Evolutionary conservation across 2,888 invertebrate species (phyloP).

Genomic region (Ecdyonurus torrentis): DNA sequence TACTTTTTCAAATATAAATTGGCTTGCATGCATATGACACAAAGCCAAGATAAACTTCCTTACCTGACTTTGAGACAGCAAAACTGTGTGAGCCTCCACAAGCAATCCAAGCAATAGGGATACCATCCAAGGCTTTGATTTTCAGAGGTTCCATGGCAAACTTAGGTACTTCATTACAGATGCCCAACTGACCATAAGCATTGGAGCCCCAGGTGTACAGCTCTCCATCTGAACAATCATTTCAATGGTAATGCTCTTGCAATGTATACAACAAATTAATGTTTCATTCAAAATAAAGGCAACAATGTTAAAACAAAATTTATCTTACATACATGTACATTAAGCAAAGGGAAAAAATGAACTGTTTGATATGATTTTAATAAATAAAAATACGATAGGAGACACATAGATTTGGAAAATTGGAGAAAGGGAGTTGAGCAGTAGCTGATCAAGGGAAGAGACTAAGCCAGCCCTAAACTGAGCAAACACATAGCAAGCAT

Average conservation of each 20-base stretch:
- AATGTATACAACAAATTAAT: neutral
- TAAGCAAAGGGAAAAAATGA: too few relatives aligned
- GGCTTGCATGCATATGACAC: neutral
- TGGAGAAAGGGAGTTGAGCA: too few relatives aligned
- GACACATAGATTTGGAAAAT: too few relatives aligned
- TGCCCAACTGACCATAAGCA: conserved; percentile 62
- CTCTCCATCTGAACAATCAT: conserved; percentile 48
- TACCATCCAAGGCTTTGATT: too few relatives aligned
- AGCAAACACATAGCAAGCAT: too few relatives aligned
- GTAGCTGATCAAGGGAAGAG: too few relatives aligned
- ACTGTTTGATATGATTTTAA: too few relatives aligned
- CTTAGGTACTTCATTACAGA: conserved; percentile 64
- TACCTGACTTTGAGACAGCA: conserved; percentile 52
- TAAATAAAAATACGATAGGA: too few relatives aligned
- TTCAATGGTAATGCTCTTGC: neutral
- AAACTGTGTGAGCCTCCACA: conserved; percentile 74
- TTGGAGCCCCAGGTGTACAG: conserved; percentile 79
- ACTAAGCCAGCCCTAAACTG: too few relatives aligned
- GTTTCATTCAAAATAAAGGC: neutral
- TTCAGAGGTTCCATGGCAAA: conserved; percentile 64
- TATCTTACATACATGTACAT: neutral
- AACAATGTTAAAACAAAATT: neutral
- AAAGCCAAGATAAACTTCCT: neutral
- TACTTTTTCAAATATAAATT: too few relatives aligned
- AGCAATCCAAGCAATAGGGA: too few relatives aligned